A percentile compares a stretch with the other conserved stretches of the same genome.
phyloP scores from a whole-genome alignment of 2,113 vertebrate species.

The Datnioides undecimradiatus region DNA sequence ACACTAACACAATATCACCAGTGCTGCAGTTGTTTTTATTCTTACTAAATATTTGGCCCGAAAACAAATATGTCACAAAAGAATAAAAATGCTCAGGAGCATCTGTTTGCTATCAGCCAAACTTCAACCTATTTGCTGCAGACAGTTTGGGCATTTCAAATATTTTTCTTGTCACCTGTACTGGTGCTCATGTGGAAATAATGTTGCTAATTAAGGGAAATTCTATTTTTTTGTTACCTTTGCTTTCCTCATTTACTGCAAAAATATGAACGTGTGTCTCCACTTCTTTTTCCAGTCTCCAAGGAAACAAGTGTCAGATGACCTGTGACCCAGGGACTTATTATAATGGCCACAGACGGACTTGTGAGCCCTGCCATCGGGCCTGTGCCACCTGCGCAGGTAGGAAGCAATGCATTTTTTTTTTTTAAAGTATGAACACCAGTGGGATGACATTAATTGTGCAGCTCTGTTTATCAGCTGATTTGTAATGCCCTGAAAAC shows the following conservation, averaged over 20 bases:
- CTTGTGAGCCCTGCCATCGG: constrained; percentile 92
- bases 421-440: background rate
- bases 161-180: background rate
- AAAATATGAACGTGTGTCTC: background rate
- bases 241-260: background rate
- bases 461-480: background rate
- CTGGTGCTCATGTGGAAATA: background rate
- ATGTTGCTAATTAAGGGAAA: background rate
- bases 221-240: background rate
- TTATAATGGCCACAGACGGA: constrained; percentile 89
- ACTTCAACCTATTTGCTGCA: background rate
- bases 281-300: constrained; percentile 84
- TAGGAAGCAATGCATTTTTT: constrained; percentile 63
- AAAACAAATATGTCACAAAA: background rate
- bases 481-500: background rate
- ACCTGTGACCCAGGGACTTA: constrained; percentile 91
- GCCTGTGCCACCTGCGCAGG: constrained; percentile 95
- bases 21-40: background rate
- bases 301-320: constrained; percentile 90
- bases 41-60: background rate
- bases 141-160: background rate
- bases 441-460: background rate
- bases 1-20: background rate
- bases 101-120: background rate
- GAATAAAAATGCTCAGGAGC: background rate